Evolutionary conservation across 2,888 invertebrate genomes (phyloP).

Genomic region (Cephonodes hylas): DNA sequence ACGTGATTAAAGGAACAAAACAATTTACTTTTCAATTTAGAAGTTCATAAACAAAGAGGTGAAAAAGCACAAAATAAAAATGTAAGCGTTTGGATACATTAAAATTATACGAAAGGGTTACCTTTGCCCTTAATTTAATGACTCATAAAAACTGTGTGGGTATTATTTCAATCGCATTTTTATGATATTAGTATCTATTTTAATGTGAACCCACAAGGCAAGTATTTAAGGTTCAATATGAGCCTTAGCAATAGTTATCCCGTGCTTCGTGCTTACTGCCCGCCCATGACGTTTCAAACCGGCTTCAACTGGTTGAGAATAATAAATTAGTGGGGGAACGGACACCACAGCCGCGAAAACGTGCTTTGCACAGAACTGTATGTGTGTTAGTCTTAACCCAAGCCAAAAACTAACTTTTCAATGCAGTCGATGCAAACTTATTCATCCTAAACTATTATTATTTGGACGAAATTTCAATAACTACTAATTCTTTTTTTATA

Average conservation of each 20-base stretch:
- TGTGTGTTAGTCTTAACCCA: background rate
- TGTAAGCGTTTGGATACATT: too few relatives aligned
- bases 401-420: too few relatives aligned
- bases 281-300: slow-evolving; percentile 18
- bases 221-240: background rate
- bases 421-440: background rate
- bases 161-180: background rate
- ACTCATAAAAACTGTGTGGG: background rate
- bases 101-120: background rate
- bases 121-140: background rate
- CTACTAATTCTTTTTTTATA: too few relatives aligned
- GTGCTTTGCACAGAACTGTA: background rate
- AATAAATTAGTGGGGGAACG: slow-evolving; percentile 34
- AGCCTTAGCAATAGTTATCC: background rate
- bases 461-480: too few relatives aligned
- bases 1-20: too few relatives aligned
- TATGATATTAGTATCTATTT: background rate
- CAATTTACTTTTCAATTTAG: too few relatives aligned
- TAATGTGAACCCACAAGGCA: background rate
- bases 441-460: too few relatives aligned
- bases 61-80: too few relatives aligned
- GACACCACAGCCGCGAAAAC: slow-evolving; percentile 18
- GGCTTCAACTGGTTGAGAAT: slow-evolving; percentile 37
- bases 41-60: too few relatives aligned
- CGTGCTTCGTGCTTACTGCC: background rate